phyloP scores from a whole-genome alignment of 1,140 invertebrate species.

The Zaprionus africanus region DNA sequence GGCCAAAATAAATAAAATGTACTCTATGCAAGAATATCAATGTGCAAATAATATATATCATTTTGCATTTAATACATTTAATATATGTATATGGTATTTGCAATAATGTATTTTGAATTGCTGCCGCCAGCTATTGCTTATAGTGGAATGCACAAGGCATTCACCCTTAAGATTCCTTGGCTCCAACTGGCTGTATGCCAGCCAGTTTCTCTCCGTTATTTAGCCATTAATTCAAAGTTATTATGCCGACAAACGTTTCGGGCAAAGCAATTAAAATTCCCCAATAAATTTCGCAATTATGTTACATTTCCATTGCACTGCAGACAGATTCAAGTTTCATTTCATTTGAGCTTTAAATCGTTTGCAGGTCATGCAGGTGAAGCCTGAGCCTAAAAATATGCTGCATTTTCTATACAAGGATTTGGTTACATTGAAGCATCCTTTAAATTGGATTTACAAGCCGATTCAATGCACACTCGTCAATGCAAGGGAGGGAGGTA shows the following conservation, averaged over 20 bases:
- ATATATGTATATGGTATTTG: too few species aligned
- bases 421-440: neutral
- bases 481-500: neutral
- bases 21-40: too few species aligned
- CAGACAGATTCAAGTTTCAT: neutral
- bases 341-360: neutral
- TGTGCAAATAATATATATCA: too few species aligned
- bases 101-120: too few species aligned
- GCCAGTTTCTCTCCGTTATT: too few species aligned
- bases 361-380: neutral
- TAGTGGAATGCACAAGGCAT: too few species aligned
- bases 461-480: neutral
- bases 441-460: neutral
- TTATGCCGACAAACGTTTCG: neutral
- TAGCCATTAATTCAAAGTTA: neutral
- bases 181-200: too few species aligned
- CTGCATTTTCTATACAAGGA: neutral
- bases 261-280: neutral
- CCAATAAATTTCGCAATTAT: neutral
- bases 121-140: too few species aligned
- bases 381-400: neutral
- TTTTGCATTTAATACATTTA: too few species aligned
- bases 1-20: too few species aligned
- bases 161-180: too few species aligned
- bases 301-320: neutral